A percentile compares a stretch with the other conserved stretches of the same genome.
These are phyloP conservation scores for Vultur gryphus DNA, from an alignment of 2,797 vertebrate species.

Conservation along the genomic window DNA sequence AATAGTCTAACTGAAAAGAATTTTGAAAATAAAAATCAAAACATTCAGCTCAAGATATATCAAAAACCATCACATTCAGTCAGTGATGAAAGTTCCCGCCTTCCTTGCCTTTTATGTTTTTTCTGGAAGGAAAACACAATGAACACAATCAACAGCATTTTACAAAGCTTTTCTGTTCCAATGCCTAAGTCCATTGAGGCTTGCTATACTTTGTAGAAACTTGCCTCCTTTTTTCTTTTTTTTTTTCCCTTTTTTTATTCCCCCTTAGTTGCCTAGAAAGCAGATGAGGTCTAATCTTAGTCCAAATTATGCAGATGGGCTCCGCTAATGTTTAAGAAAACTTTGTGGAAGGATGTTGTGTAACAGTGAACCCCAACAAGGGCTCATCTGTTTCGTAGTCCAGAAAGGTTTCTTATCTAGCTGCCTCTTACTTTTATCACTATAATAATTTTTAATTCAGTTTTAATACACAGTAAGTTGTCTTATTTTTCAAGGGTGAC, in stretches of 20 bases:
- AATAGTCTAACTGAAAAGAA: neutral
- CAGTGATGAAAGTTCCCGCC: neutral
- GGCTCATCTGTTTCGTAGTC: neutral
- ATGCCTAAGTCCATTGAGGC: neutral
- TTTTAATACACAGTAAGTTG: neutral
- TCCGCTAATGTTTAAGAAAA: neutral
- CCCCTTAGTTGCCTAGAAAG: neutral
- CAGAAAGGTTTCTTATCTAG: neutral
- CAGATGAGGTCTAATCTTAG: neutral
- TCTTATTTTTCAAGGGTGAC: neutral
- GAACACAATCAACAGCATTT: neutral
- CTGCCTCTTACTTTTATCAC: neutral
- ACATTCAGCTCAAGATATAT: neutral
- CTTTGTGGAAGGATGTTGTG: accelerated
- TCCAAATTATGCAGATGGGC: neutral
- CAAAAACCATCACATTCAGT: neutral
- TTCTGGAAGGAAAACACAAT: neutral
- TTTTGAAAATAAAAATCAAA: neutral
- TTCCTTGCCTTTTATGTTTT: neutral
- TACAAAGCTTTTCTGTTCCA: neutral
- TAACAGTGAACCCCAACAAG: neutral
- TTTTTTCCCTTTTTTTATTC: accelerated
- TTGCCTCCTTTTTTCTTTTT: neutral
- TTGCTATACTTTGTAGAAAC: neutral
- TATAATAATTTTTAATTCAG: neutral